Conservation (phyloP, 2,797 vertebrate genomes). For the Pygocentrus nattereri region DNA sequence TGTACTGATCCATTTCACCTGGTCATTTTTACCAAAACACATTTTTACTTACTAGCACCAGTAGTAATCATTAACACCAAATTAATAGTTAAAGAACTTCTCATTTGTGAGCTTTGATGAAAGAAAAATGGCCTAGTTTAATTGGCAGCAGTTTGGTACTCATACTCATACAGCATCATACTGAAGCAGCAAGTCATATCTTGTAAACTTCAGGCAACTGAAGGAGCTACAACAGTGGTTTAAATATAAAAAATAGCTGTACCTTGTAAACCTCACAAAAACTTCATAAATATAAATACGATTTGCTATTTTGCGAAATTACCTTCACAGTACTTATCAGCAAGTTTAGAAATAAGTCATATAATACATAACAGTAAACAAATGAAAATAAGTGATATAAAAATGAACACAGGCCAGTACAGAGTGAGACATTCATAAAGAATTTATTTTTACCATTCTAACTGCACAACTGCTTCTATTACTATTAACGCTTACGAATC, state of each 20-base stretch:
- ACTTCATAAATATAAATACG: background rate
- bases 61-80: background rate
- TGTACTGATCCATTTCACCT: too few species aligned
- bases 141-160: background rate
- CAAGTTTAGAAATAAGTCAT: too few species aligned
- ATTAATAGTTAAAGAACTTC: background rate
- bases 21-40: too few species aligned
- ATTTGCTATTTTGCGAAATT: too few species aligned
- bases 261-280: background rate
- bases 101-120: too few species aligned
- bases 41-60: background rate
- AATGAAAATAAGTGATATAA: slow-evolving; percentile 31
- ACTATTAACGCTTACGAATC: background rate
- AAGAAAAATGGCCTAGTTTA: background rate
- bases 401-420: slow-evolving; percentile 19
- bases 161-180: background rate
- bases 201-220: background rate
- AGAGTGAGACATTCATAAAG: too few species aligned
- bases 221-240: background rate
- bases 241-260: background rate
- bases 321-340: too few species aligned
- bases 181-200: background rate
- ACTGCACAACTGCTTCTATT: background rate
- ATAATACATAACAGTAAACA: background rate
- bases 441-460: too few species aligned